phyloP scores from a whole-genome alignment of 2,797 vertebrate species.

The Kryptolebias ocellatus region DNA sequence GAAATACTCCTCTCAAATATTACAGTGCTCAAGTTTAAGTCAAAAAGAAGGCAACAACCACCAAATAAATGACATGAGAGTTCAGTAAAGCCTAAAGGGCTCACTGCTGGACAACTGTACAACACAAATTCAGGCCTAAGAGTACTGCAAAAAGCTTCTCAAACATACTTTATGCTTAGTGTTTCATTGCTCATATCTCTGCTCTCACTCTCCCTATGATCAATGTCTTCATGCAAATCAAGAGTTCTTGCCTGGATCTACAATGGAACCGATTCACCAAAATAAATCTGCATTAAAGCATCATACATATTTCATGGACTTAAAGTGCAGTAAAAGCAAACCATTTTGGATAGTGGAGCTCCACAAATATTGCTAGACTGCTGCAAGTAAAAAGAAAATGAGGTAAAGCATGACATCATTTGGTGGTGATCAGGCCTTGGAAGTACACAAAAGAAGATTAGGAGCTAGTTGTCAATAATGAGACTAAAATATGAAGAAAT shows the following conservation, averaged over 20 bases:
- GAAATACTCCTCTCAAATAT: slow-evolving; percentile 2
- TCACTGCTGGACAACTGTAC: slow-evolving; percentile 35
- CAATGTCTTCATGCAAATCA: slow-evolving; percentile 76
- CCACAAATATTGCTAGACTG: slow-evolving; percentile 60
- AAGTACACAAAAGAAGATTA: slow-evolving; percentile 68
- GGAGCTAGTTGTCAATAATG: slow-evolving; percentile 76
- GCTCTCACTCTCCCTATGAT: slow-evolving; percentile 63
- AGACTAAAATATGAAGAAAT: slow-evolving; percentile 72
- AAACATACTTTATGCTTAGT: slow-evolving; percentile 62
- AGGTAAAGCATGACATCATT: slow-evolving; percentile 59
- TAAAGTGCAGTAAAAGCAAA: slow-evolving; percentile 77
- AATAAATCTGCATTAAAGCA: slow-evolving; percentile 78
- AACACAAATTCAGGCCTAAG: slow-evolving; percentile 51
- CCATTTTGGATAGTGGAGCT: slow-evolving; percentile 62
- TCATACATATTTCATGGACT: slow-evolving; percentile 82
- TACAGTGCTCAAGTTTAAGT: not conserved
- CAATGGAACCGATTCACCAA: slow-evolving; percentile 74
- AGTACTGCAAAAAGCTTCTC: slow-evolving; percentile 58
- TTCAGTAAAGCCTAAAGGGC: slow-evolving; percentile 27
- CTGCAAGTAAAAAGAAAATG: slow-evolving; percentile 52
- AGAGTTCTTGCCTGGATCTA: slow-evolving; percentile 71
- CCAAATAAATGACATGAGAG: slow-evolving; percentile 9
- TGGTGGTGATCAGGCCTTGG: slow-evolving; percentile 50
- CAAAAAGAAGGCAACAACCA: slow-evolving; percentile 10
- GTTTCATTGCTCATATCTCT: slow-evolving; percentile 63